Evolutionary conservation across 2,888 invertebrate genomes (phyloP).

Genomic region (Punctoribates punctum): DNA sequence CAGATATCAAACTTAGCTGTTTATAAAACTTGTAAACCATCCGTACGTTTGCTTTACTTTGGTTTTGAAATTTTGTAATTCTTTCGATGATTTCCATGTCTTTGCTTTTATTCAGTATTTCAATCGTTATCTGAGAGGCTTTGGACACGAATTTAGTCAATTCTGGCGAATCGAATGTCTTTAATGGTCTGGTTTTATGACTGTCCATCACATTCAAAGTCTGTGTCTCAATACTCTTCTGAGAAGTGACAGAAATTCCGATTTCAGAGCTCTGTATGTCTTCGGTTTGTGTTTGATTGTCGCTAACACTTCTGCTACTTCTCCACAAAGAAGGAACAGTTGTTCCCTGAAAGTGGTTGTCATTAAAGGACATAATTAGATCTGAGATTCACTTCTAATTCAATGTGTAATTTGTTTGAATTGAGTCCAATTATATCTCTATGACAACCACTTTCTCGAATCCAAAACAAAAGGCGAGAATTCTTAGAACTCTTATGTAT

Average conservation of each 20-base stretch:
- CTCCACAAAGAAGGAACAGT: conserved; percentile 3
- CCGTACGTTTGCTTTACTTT: not conserved
- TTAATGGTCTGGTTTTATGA: not conserved
- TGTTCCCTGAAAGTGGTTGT: not conserved
- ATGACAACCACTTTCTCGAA: too few relatives aligned
- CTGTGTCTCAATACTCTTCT: not conserved
- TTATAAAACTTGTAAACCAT: not conserved
- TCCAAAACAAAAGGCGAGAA: too few relatives aligned
- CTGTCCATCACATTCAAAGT: not conserved
- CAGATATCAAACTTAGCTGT: not conserved
- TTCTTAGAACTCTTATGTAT: too few relatives aligned
- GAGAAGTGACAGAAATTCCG: not conserved
- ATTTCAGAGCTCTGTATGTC: not conserved
- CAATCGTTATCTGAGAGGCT: conserved; percentile 13
- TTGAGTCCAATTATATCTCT: too few relatives aligned
- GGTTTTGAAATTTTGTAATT: conserved; percentile 12
- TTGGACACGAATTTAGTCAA: not conserved
- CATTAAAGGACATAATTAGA: not conserved
- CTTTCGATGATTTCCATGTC: not conserved
- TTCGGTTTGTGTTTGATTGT: conserved; percentile 8
- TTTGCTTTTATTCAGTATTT: not conserved
- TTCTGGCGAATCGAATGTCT: conserved; percentile 11
- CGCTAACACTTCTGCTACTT: not conserved
- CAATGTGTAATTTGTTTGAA: too few relatives aligned
- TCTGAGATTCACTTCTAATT: too few relatives aligned